phyloP scores from a whole-genome alignment of 2,888 invertebrate genomes.

The Papilio gigon region DNA sequence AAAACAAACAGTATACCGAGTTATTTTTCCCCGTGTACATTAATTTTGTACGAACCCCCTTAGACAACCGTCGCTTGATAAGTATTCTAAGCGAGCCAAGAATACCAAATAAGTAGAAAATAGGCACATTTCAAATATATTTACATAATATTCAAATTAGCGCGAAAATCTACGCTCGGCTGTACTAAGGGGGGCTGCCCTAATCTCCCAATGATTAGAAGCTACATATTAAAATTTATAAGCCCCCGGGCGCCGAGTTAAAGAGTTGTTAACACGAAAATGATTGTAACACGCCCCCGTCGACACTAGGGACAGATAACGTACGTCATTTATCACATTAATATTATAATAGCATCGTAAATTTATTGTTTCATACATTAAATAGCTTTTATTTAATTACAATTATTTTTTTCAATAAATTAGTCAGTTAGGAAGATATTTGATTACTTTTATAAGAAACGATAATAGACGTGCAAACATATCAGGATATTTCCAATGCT shows the following conservation, averaged over 20 bases:
- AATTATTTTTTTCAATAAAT: neutral
- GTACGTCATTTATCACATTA: constrained; percentile 37
- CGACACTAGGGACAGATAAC: constrained; percentile 37
- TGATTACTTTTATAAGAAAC: neutral
- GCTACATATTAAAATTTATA: constrained; percentile 71
- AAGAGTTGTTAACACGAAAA: constrained; percentile 80
- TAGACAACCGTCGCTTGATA: constrained; percentile 46
- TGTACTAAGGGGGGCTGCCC: constrained; percentile 47
- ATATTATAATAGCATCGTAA: neutral
- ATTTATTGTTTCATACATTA: constrained; percentile 6
- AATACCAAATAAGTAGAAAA: constrained; percentile 57
- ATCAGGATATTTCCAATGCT: neutral
- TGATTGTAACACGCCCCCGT: constrained; percentile 62
- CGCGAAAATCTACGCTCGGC: constrained; percentile 63
- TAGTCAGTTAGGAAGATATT: neutral
- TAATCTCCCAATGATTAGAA: constrained; percentile 70
- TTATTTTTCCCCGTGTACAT: constrained; percentile 37
- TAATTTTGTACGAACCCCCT: constrained; percentile 36
- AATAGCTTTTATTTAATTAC: neutral
- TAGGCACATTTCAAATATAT: constrained; percentile 49
- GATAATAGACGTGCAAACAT: neutral
- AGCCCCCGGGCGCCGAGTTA: constrained; percentile 57
- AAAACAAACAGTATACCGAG: constrained; percentile 24
- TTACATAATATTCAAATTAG: constrained; percentile 75
- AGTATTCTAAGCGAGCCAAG: constrained; percentile 53